Base-by-base conservation (phyloP, 2,113 vertebrate genomes). In the Myocastor coypus region DNA sequence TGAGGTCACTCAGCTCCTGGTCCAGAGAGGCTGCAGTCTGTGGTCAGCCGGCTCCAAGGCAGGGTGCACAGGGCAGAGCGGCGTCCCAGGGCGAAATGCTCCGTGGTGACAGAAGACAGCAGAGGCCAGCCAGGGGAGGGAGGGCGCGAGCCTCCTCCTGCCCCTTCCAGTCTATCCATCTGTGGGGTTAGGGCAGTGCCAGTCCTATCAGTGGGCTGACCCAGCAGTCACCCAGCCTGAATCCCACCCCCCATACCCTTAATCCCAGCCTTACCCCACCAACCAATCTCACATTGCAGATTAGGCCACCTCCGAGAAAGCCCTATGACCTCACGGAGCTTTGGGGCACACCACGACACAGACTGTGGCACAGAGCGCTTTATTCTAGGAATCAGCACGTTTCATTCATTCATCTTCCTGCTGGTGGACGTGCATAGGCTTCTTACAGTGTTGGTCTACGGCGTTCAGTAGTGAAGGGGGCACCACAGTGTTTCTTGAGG, bases 371-470 rank as follows among this genome's bases (percentile, higher is more conserved):
- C 32, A 64, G 1, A 34, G 50, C 7, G n/a, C 64, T 71, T 87
- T 82, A 37, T 92, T 87, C 8, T 69, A 81, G 84, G 22, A 77
- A 63, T 93, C 95, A 83, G n/a, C 46, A 86, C 1, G 37, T 63
- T 30, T 78, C 73, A 83, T 42, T 86, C 42, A 32, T 63, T 19
- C 34, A 80, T 55, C 87, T 95, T 75, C 16, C 28, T 94, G 91
- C 68, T 57, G 34, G 40, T 68, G 40, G 32, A 78, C 75, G 91
- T 52, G 75, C 91, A 69, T 50, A 24, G 32, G 88, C 94, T 92
- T 81, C 55, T 82, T 66, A 90, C 24, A 78, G 22, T 34, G 86
- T 93, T 40, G 80, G n/a, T 52, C 59, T 61, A 37, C 7, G 64
- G 59, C 0, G 66, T 87, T 81, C 52, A 83, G 40, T 52, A 57